Base-by-base conservation (phyloP, 37 sponge, comb jelly and placozoan genomes). In the Tethya wilhelma region DNA sequence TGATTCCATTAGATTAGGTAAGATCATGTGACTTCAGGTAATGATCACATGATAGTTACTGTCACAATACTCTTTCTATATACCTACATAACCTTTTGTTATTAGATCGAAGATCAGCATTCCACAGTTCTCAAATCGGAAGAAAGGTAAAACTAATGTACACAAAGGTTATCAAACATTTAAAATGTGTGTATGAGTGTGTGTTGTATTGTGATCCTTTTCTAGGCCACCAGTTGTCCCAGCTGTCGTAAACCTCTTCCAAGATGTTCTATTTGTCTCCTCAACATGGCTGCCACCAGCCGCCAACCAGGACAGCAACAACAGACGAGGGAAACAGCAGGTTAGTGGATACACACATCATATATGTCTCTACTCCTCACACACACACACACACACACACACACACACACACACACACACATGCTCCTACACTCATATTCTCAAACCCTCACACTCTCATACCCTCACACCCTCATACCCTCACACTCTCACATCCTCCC, bases 231-330 rank as follows among this genome's bases (percentile, higher is more conserved):
- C 38, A 80, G 93, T 41, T 92, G 93, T 73, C 96, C 93, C 38
- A 83, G 70, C 69, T 95, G 96, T 42, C 83, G 90, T 20, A 95
- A 95, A 49, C 93, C 96, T 31, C 93, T 95, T 14, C 96, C 96
- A 11, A 62, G 93, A 0, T 95, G 96, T 64, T 79, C 96, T 25
- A 55, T 95, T 28, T 95, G 96, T 74, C 88, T 95, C 40, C 60
- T 89, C 34, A 77, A 95, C 74, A 90, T 95, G 90, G 86, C 74
- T 12, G 83, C 85, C 56, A 65, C 69, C 8, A 63, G 71, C 2
- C 66, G 36, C 69, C 45, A 79, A 38, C 71, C 44, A 67, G 67
- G 67, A 12, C 37, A 32, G 39, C n/a, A 7, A 25, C 8, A 59
- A 12, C 38, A 69, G 33, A 44, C 73, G 1, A 30, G 31, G 7